These are phyloP conservation scores for Tympanoctomys barrerae DNA, from an alignment of 2,797 vertebrate species.

Conservation along the genomic window DNA sequence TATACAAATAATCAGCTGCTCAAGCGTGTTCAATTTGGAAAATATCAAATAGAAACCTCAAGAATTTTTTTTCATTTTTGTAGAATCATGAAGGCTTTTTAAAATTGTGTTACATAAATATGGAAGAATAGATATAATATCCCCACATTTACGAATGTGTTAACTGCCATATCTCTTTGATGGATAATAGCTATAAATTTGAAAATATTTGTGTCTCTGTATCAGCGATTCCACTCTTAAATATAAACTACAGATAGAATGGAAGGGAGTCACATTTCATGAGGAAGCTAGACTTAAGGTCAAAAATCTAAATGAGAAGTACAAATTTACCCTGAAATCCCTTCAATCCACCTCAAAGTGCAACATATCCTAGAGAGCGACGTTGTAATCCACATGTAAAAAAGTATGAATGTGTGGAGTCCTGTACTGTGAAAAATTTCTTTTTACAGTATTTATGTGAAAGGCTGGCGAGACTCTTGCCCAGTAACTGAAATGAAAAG, in stretches of 20 bases:
- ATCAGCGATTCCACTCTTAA: neutral
- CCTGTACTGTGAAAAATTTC: neutral
- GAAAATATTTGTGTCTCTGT: neutral
- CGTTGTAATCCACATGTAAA: neutral
- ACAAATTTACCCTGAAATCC: neutral
- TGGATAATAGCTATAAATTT: neutral
- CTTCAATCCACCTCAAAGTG: neutral
- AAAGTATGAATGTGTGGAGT: neutral
- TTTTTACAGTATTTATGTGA: neutral
- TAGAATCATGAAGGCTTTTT: neutral
- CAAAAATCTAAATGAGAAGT: constrained; percentile 4
- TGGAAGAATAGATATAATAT: neutral
- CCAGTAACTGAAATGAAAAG: neutral
- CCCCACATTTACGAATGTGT: neutral
- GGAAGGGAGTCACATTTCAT: neutral
- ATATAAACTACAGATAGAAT: neutral
- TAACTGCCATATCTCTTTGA: neutral
- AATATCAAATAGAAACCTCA: constrained; percentile 18
- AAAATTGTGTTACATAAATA: neutral
- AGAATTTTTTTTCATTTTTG: neutral
- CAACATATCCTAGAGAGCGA: neutral
- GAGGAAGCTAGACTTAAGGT: neutral
- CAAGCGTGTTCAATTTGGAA: neutral
- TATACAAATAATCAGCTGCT: neutral
- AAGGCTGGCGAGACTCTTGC: neutral